A percentile compares a stretch with the other conserved stretches of the same genome.
These are phyloP conservation scores for Drosophila meridiana DNA, from an alignment of 2,888 invertebrate species.

Conservation along the genomic window DNA sequence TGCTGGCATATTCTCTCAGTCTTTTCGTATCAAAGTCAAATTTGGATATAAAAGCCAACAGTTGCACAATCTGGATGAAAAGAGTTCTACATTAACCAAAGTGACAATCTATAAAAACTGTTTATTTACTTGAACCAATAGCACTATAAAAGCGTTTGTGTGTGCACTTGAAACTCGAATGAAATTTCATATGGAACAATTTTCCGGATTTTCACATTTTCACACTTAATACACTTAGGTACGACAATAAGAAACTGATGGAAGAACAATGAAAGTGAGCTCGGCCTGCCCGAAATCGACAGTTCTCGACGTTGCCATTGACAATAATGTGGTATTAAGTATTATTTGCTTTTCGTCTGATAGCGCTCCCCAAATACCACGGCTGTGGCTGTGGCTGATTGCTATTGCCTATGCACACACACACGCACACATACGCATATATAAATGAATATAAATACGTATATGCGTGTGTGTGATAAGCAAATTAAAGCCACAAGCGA, in stretches of 20 bases:
- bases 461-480: conserved; percentile 57
- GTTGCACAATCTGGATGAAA: background rate
- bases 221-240: background rate
- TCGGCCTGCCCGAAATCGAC: conserved; percentile 45
- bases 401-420: conserved; percentile 40
- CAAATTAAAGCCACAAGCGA: conserved; percentile 73
- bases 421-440: conserved; percentile 1
- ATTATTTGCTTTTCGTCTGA: conserved; percentile 73
- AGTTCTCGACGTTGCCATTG: conserved; percentile 55
- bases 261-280: conserved; percentile 19
- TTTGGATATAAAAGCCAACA: background rate
- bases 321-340: conserved; percentile 78
- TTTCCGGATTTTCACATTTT: background rate
- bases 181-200: background rate
- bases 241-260: conserved; percentile 37
- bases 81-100: background rate
- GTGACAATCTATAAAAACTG: background rate
- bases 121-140: conserved; percentile 1
- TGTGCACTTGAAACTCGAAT: conserved; percentile 3
- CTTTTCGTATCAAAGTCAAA: background rate
- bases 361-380: conserved; percentile 52
- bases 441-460: conserved; percentile 8
- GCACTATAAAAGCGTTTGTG: background rate
- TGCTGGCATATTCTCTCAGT: no score
- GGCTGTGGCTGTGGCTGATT: conserved; percentile 51